Evolutionary conservation across 2,888 invertebrate genomes (phyloP).

Genomic region (Drosophila nigricruria): DNA sequence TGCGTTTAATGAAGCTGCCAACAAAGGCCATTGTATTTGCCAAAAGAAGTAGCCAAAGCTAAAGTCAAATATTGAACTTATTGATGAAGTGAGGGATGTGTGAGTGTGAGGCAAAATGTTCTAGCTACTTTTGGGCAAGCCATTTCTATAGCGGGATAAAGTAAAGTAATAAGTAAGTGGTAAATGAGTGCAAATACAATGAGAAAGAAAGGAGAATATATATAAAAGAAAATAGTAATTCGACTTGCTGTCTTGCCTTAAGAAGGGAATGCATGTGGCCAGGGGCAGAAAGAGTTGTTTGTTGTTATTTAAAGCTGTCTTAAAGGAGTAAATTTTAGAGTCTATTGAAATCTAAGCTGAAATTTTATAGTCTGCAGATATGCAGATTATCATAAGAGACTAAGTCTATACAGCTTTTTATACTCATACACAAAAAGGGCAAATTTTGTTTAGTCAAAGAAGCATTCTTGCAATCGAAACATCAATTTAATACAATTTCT

Average conservation of each 20-base stretch:
- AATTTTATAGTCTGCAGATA: not conserved
- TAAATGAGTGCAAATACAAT: slow-evolving; percentile 2
- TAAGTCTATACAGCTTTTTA: not conserved
- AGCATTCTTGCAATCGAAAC: not conserved
- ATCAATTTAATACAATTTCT: rapidly evolving
- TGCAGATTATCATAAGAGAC: not conserved
- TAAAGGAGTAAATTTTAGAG: not conserved
- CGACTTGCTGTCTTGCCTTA: not conserved
- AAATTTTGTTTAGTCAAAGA: not conserved
- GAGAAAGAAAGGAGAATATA: not conserved
- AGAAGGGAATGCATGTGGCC: not conserved
- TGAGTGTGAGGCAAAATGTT: not conserved
- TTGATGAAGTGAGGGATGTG: slow-evolving; percentile 55
- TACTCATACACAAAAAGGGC: not conserved
- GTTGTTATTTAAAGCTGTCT: not conserved
- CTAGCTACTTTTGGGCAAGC: slow-evolving; percentile 15
- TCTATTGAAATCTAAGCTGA: not conserved
- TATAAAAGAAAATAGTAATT: no score
- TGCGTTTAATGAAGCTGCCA: slow-evolving; percentile 74
- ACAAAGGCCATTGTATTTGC: slow-evolving; percentile 48
- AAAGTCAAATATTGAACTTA: slow-evolving; percentile 73
- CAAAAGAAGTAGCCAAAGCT: slow-evolving; percentile 50
- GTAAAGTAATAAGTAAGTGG: slow-evolving; percentile 14
- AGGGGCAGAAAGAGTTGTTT: not conserved
- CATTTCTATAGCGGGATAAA: not conserved